phyloP scores from a whole-genome alignment of 2,113 vertebrate species.

The Rostratula benghalensis region DNA sequence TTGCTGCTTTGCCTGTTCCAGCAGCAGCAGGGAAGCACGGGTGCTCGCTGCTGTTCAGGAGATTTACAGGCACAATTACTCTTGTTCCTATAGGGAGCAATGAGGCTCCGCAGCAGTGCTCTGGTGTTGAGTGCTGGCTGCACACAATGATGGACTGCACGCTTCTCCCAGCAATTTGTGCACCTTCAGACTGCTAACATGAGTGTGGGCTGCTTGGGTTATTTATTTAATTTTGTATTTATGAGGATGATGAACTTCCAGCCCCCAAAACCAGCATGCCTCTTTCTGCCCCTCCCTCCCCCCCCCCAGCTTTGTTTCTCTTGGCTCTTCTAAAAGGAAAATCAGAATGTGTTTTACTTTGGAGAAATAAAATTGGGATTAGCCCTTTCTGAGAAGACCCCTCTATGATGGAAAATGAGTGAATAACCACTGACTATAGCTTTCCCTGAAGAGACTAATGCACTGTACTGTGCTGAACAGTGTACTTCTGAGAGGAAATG shows the following conservation, averaged over 20 bases:
- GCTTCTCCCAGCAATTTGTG: background rate
- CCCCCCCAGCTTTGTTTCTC: background rate
- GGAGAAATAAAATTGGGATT: background rate
- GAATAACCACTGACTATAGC: background rate
- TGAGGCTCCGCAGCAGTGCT: background rate
- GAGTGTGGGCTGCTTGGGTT: background rate
- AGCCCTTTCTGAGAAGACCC: background rate
- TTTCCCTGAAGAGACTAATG: background rate
- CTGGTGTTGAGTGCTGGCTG: background rate
- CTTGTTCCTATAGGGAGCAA: background rate
- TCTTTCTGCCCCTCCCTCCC: background rate
- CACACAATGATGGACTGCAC: background rate
- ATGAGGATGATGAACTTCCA: background rate
- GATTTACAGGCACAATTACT: background rate
- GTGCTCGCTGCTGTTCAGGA: background rate
- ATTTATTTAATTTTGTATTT: background rate
- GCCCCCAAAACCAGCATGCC: background rate
- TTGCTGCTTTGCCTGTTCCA: background rate
- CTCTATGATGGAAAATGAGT: background rate
- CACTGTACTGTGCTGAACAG: background rate
- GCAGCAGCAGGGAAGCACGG: background rate
- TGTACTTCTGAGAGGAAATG: background rate
- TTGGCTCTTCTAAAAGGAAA: background rate
- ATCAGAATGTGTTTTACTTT: background rate
- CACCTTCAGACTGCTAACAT: background rate